Evolutionary conservation across 1,140 invertebrate genomes (phyloP).

Genomic region (Cepaea nemoralis): DNA sequence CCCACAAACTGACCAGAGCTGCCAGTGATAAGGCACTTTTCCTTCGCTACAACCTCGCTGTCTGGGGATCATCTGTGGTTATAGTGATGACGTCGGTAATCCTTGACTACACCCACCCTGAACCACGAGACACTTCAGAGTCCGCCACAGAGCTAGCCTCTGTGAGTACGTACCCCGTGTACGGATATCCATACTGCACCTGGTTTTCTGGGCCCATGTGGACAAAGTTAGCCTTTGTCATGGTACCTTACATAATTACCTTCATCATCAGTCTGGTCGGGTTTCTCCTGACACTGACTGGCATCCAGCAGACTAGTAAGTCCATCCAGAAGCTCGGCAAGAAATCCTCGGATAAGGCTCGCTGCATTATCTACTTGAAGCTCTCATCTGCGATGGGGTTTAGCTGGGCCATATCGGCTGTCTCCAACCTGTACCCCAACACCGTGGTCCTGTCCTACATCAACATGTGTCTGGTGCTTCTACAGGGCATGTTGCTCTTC

Average conservation of each 20-base stretch:
- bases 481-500: conserved; percentile 4
- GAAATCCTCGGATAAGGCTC: no score
- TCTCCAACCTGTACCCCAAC: background rate
- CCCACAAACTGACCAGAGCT: background rate
- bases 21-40: background rate
- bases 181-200: conserved; percentile 11
- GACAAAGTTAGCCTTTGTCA: background rate
- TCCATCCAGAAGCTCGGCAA: background rate
- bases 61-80: background rate
- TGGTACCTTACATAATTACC: background rate
- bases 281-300: background rate
- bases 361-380: background rate
- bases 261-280: conserved; percentile 18
- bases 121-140: background rate
- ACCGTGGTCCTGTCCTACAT: background rate
- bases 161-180: background rate
- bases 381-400: conserved; percentile 9
- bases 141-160: background rate
- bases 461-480: background rate
- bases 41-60: background rate
- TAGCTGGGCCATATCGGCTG: background rate
- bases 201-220: conserved; percentile 7
- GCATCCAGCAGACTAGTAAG: background rate
- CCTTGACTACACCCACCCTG: background rate
- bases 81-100: background rate